phyloP scores from a whole-genome alignment of 53 echinoderm and acorn worm species.

The Crossaster papposus region DNA sequence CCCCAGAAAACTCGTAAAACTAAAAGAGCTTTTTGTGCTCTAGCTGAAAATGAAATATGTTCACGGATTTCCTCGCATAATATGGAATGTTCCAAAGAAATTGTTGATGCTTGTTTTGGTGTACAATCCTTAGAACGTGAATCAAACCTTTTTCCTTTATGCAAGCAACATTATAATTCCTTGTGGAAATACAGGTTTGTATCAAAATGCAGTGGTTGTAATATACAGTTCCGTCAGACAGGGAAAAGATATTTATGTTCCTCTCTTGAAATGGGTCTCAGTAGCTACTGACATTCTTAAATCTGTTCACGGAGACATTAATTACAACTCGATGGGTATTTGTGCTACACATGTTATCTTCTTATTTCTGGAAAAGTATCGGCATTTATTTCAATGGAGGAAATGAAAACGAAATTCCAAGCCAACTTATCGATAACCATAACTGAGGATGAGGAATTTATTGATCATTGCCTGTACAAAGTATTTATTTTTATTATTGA shows the following conservation, averaged over 20 bases:
- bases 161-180: constrained; percentile 11
- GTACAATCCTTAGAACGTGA: neutral
- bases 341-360: neutral
- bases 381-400: neutral
- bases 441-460: constrained; percentile 1
- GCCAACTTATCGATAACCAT: neutral
- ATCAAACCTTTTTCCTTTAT: neutral
- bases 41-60: neutral
- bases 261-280: neutral
- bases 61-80: neutral
- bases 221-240: neutral
- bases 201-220: constrained; percentile 7
- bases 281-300: neutral
- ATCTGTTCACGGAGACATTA: neutral
- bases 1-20: neutral
- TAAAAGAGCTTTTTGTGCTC: neutral
- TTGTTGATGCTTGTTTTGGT: constrained; percentile 33
- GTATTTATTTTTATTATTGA: constrained; percentile 20
- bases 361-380: neutral
- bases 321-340: constrained; percentile 2
- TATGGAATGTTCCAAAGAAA: constrained; percentile 8
- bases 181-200: constrained; percentile 33
- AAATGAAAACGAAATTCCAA: constrained; percentile 13
- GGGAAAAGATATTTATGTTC: neutral
- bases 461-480: constrained; percentile 10